These are phyloP conservation scores for Neopelma chrysocephalum DNA, from an alignment of 2,797 vertebrate genomes.

Conservation along the genomic window DNA sequence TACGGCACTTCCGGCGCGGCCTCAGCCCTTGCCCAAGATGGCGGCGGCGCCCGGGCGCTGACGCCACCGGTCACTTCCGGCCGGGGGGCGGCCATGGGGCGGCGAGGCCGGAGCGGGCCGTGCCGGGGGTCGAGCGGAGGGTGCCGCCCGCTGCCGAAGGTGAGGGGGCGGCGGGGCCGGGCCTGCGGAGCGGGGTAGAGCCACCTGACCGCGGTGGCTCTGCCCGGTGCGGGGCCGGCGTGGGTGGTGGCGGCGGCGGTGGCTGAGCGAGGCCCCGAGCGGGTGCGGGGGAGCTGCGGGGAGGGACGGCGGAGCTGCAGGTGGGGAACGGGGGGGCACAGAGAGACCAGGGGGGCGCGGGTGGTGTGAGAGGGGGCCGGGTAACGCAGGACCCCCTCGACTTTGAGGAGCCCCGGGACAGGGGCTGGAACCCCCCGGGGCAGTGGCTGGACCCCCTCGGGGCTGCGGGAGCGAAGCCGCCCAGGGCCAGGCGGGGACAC, in stretches of 20 bases:
- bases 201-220: neutral
- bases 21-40: slow-evolving; percentile 39
- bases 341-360: rapidly evolving
- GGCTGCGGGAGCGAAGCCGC: neutral
- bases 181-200: neutral
- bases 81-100: neutral
- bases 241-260: neutral
- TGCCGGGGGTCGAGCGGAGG: no score
- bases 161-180: neutral
- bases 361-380: neutral
- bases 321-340: neutral
- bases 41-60: neutral
- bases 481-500: neutral
- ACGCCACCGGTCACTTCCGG: neutral
- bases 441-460: neutral
- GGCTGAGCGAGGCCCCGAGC: neutral
- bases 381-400: neutral
- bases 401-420: neutral
- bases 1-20: neutral
- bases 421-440: no score
- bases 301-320: neutral
- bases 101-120: neutral
- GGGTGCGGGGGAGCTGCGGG: neutral
- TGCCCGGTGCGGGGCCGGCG: neutral
- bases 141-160: neutral